These are phyloP conservation scores for Pocillopora damicornis DNA, from an alignment of 64 coral and sea anemone genomes.

Conservation along the genomic window DNA sequence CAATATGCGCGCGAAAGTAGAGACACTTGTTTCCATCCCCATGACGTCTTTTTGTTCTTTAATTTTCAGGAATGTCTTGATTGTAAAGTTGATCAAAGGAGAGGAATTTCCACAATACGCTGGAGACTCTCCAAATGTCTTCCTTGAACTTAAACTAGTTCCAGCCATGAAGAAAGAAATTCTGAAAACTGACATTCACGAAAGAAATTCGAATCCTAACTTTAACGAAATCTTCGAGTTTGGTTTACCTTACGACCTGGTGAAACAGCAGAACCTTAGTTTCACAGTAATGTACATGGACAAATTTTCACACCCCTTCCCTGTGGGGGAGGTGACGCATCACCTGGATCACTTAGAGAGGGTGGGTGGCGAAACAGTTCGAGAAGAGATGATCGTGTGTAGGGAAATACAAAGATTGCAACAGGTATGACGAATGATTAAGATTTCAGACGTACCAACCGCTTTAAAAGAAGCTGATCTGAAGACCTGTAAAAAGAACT, in stretches of 20 bases:
- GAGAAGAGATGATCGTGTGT: conserved; percentile 87
- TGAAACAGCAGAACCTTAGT: conserved; percentile 55
- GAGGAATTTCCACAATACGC: conserved; percentile 83
- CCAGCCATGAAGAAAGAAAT: conserved; percentile 78
- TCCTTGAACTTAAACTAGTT: conserved; percentile 69
- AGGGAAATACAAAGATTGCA: conserved; percentile 81
- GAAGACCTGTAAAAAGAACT: no score
- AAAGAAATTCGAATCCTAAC: conserved; percentile 72
- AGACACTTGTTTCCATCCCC: no score
- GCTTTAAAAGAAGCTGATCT: background rate
- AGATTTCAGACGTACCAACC: background rate
- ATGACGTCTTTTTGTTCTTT: background rate
- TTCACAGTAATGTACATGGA: conserved; percentile 87
- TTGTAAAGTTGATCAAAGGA: conserved; percentile 83
- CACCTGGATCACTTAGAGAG: conserved; percentile 65
- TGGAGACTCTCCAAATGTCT: conserved; percentile 71
- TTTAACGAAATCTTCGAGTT: conserved; percentile 94
- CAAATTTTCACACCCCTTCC: conserved; percentile 75
- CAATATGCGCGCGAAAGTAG: no score
- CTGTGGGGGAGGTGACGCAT: conserved; percentile 69
- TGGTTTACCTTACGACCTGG: conserved; percentile 68
- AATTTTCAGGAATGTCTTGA: conserved; percentile 56
- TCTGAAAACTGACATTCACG: conserved; percentile 91
- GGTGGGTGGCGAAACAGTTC: conserved; percentile 40
- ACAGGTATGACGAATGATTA: conserved; percentile 30